Evolutionary conservation across 2,888 invertebrate genomes (phyloP).

Genomic region (Melinopterus prodromus): DNA sequence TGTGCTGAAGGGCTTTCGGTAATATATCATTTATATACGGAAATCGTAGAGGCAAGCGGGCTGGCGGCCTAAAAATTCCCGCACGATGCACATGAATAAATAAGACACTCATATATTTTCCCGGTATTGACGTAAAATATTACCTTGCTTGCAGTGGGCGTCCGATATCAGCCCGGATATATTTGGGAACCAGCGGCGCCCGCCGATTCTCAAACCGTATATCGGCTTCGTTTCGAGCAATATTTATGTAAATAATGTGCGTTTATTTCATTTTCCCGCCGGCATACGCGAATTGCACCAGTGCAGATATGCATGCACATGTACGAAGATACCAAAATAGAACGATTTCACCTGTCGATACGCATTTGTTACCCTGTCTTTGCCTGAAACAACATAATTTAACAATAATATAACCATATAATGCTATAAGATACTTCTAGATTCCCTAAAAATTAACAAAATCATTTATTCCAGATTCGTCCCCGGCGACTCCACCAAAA

Average conservation of each 20-base stretch:
- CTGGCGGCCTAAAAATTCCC: not conserved
- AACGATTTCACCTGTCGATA: too few relatives aligned
- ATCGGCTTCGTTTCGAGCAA: not conserved
- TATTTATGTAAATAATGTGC: not conserved
- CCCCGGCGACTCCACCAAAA: too few relatives aligned
- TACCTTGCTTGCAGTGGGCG: not conserved
- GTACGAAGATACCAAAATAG: too few relatives aligned
- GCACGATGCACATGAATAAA: not conserved
- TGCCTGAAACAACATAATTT: too few relatives aligned
- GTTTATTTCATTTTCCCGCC: not conserved
- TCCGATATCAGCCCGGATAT: not conserved
- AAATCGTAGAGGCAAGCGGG: not conserved
- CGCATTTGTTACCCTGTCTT: too few relatives aligned
- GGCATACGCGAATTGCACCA: not conserved
- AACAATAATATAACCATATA: too few relatives aligned
- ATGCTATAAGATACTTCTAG: too few relatives aligned
- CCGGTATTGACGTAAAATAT: not conserved
- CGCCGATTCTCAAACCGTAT: not conserved
- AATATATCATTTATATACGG: not conserved
- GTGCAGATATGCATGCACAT: too few relatives aligned
- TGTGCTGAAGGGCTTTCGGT: not conserved
- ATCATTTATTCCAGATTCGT: too few relatives aligned
- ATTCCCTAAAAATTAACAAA: too few relatives aligned
- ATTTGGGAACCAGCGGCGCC: not conserved
- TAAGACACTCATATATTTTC: not conserved